phyloP scores from a whole-genome alignment of 2,797 vertebrate genomes.

The Sternotherus odoratus region DNA sequence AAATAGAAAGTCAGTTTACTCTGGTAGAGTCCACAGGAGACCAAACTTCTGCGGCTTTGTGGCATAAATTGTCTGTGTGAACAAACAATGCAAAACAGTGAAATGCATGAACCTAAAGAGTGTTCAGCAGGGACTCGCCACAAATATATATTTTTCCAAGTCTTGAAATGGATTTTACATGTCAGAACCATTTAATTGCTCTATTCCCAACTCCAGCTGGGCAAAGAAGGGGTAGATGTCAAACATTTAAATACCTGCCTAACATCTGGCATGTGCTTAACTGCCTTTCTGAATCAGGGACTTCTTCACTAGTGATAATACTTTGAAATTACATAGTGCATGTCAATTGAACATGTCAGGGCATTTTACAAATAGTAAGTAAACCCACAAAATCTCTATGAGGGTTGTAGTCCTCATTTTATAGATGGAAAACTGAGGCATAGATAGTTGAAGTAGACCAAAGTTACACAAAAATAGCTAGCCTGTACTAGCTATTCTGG shows the following conservation, averaged over 20 bases:
- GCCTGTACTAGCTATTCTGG: neutral
- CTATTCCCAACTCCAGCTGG: neutral
- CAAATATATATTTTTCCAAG: neutral
- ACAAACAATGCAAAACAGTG: neutral
- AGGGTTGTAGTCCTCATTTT: neutral
- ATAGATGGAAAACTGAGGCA: neutral
- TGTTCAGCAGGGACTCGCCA: neutral
- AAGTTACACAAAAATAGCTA: too few species aligned
- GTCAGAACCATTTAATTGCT: neutral
- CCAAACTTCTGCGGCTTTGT: neutral
- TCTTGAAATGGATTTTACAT: neutral
- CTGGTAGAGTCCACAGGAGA: neutral
- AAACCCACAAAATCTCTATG: neutral
- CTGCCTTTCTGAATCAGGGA: neutral
- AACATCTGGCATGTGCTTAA: neutral
- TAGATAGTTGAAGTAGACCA: constrained; percentile 3
- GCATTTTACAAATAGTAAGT: neutral
- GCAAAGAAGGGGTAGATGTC: neutral
- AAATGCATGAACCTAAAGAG: neutral
- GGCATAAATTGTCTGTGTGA: neutral
- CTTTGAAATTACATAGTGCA: neutral
- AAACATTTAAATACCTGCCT: neutral
- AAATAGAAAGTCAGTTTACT: neutral
- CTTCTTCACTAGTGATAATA: neutral
- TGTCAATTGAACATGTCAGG: neutral